These are phyloP conservation scores for Himalopsyche kuldschensis DNA, from an alignment of 2,888 invertebrate genomes.

Conservation along the genomic window DNA sequence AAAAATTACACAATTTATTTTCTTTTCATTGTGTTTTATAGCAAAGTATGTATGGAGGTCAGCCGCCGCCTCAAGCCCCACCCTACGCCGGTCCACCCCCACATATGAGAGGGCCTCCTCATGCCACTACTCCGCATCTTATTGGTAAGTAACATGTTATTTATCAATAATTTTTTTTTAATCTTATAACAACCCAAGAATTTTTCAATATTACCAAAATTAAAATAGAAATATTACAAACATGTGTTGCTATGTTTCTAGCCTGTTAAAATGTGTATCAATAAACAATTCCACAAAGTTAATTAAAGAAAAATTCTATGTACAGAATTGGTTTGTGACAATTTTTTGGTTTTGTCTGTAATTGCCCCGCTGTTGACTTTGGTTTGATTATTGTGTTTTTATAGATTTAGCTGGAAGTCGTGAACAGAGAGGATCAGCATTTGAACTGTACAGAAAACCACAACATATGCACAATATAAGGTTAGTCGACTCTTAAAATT, in stretches of 20 bases:
- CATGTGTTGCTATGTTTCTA: too few species aligned
- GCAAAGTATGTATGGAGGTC: constrained; percentile 51
- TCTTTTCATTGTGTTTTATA: constrained; percentile 8
- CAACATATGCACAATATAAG: constrained; percentile 81
- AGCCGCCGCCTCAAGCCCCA: constrained; percentile 52
- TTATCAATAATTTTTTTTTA: background rate
- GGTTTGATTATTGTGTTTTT: background rate
- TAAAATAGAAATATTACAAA: too few species aligned
- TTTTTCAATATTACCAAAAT: too few species aligned
- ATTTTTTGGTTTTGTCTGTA: too few species aligned
- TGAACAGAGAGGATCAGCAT: constrained; percentile 92
- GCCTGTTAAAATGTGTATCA: too few species aligned
- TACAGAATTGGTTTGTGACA: background rate
- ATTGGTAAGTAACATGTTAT: constrained; percentile 47
- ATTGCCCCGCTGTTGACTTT: too few species aligned
- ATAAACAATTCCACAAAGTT: too few species aligned
- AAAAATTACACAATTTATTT: background rate
- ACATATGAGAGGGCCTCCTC: constrained; percentile 44
- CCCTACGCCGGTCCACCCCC: constrained; percentile 57
- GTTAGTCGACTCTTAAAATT: constrained; percentile 47
- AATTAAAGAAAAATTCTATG: too few species aligned
- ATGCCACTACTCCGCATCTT: constrained; percentile 55
- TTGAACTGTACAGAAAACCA: constrained; percentile 90
- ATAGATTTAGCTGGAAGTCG: constrained; percentile 78
- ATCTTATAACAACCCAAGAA: background rate